Percentiles rank a stretch among this genome's conserved stretches.
These are phyloP conservation scores for Diuraphis noxia DNA, from an alignment of 1,140 invertebrate genomes.

Conservation along the genomic window DNA sequence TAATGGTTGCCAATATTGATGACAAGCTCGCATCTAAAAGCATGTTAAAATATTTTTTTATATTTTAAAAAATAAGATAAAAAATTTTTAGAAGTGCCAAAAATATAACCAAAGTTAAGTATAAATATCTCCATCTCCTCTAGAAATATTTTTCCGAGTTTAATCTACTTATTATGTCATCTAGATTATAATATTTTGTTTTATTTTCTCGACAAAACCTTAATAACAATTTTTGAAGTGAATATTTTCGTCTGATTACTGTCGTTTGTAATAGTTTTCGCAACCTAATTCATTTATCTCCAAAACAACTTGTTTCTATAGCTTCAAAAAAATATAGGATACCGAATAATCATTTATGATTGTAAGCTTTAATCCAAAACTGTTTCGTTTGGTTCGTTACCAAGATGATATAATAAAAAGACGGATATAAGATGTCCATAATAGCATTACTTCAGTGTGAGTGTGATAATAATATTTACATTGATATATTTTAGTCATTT, in stretches of 20 bases:
- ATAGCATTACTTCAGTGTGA: neutral
- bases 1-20: constrained; percentile 7
- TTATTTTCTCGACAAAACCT: neutral
- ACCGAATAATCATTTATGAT: neutral
- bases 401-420: neutral
- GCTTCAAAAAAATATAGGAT: neutral
- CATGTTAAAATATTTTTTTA: neutral
- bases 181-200: neutral
- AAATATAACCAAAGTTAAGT: neutral
- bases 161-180: neutral
- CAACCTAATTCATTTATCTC: neutral
- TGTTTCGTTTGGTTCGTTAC: neutral
- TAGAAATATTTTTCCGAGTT: neutral
- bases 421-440: neutral
- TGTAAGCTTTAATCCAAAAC: neutral
- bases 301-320: neutral
- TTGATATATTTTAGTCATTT: too few species aligned
- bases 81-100: neutral
- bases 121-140: neutral
- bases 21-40: neutral
- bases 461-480: neutral
- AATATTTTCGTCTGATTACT: neutral
- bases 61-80: neutral
- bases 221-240: constrained; percentile 2
- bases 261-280: neutral